phyloP scores from a whole-genome alignment of 1,140 invertebrate species.

The Contarinia nasturtii region DNA sequence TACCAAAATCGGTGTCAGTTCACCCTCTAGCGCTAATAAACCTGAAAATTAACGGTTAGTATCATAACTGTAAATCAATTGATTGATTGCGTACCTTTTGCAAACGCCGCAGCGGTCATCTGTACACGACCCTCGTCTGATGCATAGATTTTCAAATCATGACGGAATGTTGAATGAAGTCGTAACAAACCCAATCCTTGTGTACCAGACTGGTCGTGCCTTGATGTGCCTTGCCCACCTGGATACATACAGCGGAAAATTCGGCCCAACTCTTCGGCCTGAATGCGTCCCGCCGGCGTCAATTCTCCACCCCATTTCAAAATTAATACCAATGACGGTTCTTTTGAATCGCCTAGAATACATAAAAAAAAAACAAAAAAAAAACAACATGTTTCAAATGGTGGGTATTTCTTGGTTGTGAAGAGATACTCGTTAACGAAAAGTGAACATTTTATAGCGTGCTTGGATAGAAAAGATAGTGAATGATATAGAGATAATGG shows the following conservation, averaged over 20 bases:
- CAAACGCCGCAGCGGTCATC: conserved; percentile 99
- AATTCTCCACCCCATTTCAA: conserved; percentile 99
- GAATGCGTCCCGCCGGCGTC: conserved; percentile 90
- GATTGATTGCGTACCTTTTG: too few species aligned
- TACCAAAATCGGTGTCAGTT: conserved; percentile 94
- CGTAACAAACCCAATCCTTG: conserved; percentile 79
- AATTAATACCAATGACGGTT: conserved; percentile 84
- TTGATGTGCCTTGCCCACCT: conserved; percentile 51
- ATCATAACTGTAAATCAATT: too few species aligned
- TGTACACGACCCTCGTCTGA: conserved; percentile 97
- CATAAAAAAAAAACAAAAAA: too few species aligned
- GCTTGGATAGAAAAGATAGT: too few species aligned
- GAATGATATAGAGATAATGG: too few species aligned
- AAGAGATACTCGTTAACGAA: not conserved
- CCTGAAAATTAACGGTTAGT: too few species aligned
- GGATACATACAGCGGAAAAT: conserved; percentile 99
- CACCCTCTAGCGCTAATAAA: conserved; percentile 88
- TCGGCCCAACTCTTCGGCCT: conserved; percentile 92
- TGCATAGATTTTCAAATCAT: conserved; percentile 98
- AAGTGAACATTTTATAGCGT: too few species aligned
- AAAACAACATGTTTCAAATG: too few species aligned
- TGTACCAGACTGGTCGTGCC: conserved; percentile 50
- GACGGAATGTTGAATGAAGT: conserved; percentile 93
- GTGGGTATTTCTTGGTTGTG: not conserved
- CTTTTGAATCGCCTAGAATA: conserved; percentile 46